phyloP scores from a whole-genome alignment of 2,888 invertebrate species.

The Apodemia hepburni region DNA sequence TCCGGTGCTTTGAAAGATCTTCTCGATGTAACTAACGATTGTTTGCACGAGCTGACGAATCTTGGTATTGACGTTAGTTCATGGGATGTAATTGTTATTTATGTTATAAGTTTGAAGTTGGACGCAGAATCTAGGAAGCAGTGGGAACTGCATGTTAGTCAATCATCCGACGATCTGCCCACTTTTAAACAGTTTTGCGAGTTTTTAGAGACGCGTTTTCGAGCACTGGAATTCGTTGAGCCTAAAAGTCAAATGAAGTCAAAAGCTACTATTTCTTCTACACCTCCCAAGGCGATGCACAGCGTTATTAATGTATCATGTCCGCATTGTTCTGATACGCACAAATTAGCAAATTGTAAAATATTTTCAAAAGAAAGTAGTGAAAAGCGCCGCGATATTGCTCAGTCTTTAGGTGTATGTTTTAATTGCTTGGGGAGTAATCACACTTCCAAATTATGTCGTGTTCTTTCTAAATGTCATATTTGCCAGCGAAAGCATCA shows the following conservation, averaged over 20 bases:
- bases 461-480: constrained; percentile 1
- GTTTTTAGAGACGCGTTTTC: constrained; percentile 24
- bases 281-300: background rate
- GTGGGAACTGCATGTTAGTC: constrained; percentile 21
- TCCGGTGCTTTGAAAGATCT: constrained; percentile 24
- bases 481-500: constrained; percentile 13
- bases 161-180: constrained; percentile 20
- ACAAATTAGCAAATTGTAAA: constrained; percentile 1
- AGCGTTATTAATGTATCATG: background rate
- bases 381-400: background rate
- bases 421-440: constrained; percentile 15
- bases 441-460: constrained; percentile 15
- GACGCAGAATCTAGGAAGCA: constrained; percentile 25
- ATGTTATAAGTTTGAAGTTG: constrained; percentile 27
- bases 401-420: constrained; percentile 5
- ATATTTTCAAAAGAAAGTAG: background rate
- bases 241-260: background rate
- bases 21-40: constrained; percentile 26
- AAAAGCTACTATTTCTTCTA: background rate
- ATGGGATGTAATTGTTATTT: constrained; percentile 26
- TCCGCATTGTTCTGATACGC: constrained; percentile 2
- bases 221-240: constrained; percentile 22
- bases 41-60: constrained; percentile 26
- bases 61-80: constrained; percentile 24
- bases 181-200: constrained; percentile 17